Base-by-base conservation (phyloP, 2,797 vertebrate species). In the Sardinella longiceps region DNA sequence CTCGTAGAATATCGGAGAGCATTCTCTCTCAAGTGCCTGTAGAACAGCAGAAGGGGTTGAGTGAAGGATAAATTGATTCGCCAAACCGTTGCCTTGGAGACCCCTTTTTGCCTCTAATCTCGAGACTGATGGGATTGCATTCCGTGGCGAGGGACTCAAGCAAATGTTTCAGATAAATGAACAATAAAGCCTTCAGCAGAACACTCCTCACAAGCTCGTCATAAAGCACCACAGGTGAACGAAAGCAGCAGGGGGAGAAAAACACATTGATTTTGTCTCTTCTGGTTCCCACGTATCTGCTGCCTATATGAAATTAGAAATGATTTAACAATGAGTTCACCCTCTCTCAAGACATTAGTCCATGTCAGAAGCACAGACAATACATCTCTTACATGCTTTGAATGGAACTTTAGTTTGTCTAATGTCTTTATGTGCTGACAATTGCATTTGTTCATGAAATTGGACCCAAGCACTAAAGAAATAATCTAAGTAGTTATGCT, bases 21-120 rank as follows among this genome's bases (percentile, higher is more conserved):
- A 83, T 83, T 63, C 74, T 84, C 25, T 74, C n/a, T 84, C 70
- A 82, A 86, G 80, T 87, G 86, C 85, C 84, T 0, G 12, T 70
- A 90, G 85, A 18, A 30, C 58, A 43, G 84, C 28, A 82, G 85
- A 87, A 88, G 83, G 86, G 84, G 86, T 87, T 90, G 87, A 89
- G 82, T 87, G 83, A 87, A 88, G 87, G 83, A 80, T 85, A 86
- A 86, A 89, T 84, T 83, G 74, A 87, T 86, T 89, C 87, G 58
- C 60, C 82, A 81, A 12, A 46, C 20, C 20, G 85, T 90, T 89
- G 87, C 89, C 89, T 84, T 83, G 88, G 87, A 87, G 60, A 89
- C 88, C 7, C 28, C 66, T 74, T 37, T 80, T 86, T 84, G 63
- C 50, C 80, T 86, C 84, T 80, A 85, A 87, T 58, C 70, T 5